These are phyloP conservation scores for Aricia artaxerxes DNA, from an alignment of 2,888 invertebrate species.

Conservation along the genomic window DNA sequence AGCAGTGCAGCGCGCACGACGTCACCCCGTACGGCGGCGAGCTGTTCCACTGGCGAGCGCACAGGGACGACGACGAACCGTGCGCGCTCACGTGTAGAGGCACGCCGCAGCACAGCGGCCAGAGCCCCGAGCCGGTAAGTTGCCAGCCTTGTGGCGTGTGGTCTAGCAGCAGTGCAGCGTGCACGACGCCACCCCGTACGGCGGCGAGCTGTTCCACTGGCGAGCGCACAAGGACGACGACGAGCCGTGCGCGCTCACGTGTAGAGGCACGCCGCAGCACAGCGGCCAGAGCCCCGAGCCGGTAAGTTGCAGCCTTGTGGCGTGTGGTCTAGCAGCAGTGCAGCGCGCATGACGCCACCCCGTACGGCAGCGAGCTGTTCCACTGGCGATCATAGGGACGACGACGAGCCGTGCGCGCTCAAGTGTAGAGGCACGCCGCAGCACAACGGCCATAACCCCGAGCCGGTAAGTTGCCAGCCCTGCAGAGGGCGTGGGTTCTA, in stretches of 20 bases:
- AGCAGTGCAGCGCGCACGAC: constrained; percentile 93
- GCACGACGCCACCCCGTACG: constrained; percentile 90
- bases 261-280: constrained; percentile 82
- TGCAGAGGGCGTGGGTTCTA: no score
- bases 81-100: constrained; percentile 93
- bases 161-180: constrained; percentile 91
- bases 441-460: constrained; percentile 65
- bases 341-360: constrained; percentile 88
- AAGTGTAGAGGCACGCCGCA: constrained; percentile 86
- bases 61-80: constrained; percentile 90
- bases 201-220: constrained; percentile 90
- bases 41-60: constrained; percentile 90
- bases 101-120: constrained; percentile 67
- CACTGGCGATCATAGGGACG: constrained; percentile 92
- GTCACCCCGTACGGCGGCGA: constrained; percentile 89
- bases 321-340: constrained; percentile 88
- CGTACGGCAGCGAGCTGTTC: constrained; percentile 89
- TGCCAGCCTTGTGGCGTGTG: not conserved
- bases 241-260: constrained; percentile 92
- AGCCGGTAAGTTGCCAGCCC: constrained; percentile 52
- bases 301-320: constrained; percentile 45
- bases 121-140: constrained; percentile 63
- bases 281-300: constrained; percentile 66
- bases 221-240: constrained; percentile 90
- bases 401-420: constrained; percentile 90